Conservation (phyloP, 1,140 invertebrate genomes). For the Dryas iulia region DNA sequence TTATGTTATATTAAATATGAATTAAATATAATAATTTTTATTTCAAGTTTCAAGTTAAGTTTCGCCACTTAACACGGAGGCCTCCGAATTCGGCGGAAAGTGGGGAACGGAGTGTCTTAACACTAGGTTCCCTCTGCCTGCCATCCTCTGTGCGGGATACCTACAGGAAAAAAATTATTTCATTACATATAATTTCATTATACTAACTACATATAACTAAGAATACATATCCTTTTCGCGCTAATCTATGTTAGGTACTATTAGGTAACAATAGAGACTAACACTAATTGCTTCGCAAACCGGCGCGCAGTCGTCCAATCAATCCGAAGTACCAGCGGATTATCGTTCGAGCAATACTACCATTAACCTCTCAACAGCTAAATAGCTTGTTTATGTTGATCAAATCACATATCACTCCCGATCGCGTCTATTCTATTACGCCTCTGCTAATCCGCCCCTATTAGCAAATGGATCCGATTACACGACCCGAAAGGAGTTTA, state of each 20-base stretch:
- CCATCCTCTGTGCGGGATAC: too few relatives aligned
- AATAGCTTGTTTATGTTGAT: constrained; percentile 71
- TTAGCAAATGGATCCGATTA: constrained; percentile 63
- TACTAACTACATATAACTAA: constrained; percentile 5
- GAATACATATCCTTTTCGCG: too few relatives aligned
- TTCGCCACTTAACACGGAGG: too few relatives aligned
- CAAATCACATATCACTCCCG: constrained; percentile 64
- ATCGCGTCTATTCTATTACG: constrained; percentile 50
- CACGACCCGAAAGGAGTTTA: constrained; percentile 55
- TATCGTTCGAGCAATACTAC: constrained; percentile 39
- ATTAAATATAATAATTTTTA: too few relatives aligned
- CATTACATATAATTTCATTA: too few relatives aligned
- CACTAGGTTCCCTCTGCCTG: too few relatives aligned
- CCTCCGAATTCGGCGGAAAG: too few relatives aligned
- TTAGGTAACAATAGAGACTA: not conserved
- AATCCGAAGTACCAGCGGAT: constrained; percentile 10
- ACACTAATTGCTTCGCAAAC: not conserved
- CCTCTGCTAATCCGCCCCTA: constrained; percentile 49
- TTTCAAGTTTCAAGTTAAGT: too few relatives aligned
- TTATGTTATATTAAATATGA: too few relatives aligned
- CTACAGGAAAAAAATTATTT: too few relatives aligned
- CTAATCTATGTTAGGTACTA: not conserved
- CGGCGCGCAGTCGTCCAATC: not conserved
- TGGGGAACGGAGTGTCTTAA: too few relatives aligned
- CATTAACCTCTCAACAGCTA: constrained; percentile 60